A percentile compares a stretch with the other conserved stretches of the same genome.
These are phyloP conservation scores for Chelonus formosanus DNA, from an alignment of 2,888 invertebrate genomes.

Conservation along the genomic window DNA sequence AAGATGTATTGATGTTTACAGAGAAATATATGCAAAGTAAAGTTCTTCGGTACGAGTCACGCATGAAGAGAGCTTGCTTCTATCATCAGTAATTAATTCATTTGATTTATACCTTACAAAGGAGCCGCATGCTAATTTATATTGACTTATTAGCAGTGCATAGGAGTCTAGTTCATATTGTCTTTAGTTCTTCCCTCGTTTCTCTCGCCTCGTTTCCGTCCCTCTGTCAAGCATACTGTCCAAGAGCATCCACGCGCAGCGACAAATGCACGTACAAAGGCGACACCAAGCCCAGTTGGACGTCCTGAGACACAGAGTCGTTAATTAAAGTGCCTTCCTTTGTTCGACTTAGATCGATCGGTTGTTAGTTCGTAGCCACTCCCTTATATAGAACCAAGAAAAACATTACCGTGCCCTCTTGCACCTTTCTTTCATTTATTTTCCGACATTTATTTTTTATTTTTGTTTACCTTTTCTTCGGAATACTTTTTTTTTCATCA, in stretches of 20 bases:
- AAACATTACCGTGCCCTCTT: conserved; percentile 37
- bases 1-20: no score
- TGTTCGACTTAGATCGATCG: conserved; percentile 57
- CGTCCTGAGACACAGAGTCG: conserved; percentile 46
- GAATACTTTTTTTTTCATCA: no score
- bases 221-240: conserved; percentile 36
- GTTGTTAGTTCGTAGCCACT: conserved; percentile 45
- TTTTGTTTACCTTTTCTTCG: no score
- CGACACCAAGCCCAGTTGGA: conserved; percentile 29
- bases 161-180: conserved; percentile 48
- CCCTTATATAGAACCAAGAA: conserved; percentile 21
- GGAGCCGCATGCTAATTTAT: conserved; percentile 58
- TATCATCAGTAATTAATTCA: conserved; percentile 54
- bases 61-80: conserved; percentile 14
- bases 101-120: conserved; percentile 57
- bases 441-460: conserved; percentile 5
- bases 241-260: conserved; percentile 43
- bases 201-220: conserved; percentile 14
- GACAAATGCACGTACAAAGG: conserved; percentile 26
- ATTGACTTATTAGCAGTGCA: conserved; percentile 58
- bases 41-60: background rate
- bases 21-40: background rate
- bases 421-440: conserved; percentile 45
- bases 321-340: conserved; percentile 57
- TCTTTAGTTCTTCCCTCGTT: conserved; percentile 43